A percentile compares a stretch with the other conserved stretches of the same genome.
Evolutionary conservation across 2,797 vertebrate species (phyloP).

Genomic region (Stomatorhinus walkeri): DNA sequence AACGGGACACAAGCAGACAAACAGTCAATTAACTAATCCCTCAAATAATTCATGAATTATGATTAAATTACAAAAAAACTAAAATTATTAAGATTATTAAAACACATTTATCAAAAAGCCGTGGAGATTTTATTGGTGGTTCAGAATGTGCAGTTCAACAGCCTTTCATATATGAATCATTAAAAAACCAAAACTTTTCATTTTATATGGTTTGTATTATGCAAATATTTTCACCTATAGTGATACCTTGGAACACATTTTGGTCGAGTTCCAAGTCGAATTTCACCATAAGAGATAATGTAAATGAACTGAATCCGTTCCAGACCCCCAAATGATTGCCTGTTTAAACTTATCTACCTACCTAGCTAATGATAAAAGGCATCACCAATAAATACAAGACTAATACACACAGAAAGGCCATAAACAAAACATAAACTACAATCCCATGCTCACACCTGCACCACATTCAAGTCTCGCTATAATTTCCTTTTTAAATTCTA

Average conservation of each 20-base stretch:
- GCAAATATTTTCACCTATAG: not conserved
- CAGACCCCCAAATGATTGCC: not conserved
- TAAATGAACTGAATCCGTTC: not conserved
- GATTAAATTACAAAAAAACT: not conserved
- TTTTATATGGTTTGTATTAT: not conserved
- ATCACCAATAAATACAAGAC: not conserved
- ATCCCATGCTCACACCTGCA: not conserved
- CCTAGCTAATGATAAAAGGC: not conserved
- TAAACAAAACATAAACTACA: not conserved
- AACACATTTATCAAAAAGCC: not conserved
- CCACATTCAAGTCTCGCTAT: not conserved
- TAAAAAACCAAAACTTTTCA: not conserved
- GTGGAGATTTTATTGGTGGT: not conserved
- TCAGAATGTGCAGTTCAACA: not conserved
- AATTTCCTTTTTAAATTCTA: not conserved
- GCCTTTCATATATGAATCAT: not conserved
- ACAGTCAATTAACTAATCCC: not conserved
- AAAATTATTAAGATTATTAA: not conserved
- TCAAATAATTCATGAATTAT: not conserved
- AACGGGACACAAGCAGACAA: slow-evolving; percentile 25
- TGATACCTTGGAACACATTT: not conserved
- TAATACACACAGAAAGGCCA: not conserved
- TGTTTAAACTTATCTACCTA: not conserved
- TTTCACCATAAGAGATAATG: not conserved
- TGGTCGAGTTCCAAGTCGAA: not conserved